Conservation (phyloP, 2,797 vertebrate species). For the Podarcis siculus region DNA sequence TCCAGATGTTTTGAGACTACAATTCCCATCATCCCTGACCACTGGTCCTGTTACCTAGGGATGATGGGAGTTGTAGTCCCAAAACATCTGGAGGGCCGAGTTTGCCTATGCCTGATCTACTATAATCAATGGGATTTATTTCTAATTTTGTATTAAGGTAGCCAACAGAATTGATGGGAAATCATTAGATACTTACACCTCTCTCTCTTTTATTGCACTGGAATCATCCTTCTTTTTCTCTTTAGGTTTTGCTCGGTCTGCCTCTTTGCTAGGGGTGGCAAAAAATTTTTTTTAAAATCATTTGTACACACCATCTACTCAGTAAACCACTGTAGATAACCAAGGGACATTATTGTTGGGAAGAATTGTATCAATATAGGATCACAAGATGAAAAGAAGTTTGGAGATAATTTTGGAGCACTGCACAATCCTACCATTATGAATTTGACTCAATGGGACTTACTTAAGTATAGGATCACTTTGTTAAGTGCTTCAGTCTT, state of each 20-base stretch:
- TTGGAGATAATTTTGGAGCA: no score
- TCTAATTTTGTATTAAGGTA: not conserved
- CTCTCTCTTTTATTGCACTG: constrained; percentile 88
- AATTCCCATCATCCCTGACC: no score
- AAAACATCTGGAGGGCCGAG: no score
- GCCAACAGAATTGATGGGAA: not conserved
- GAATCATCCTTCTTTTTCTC: constrained; percentile 89
- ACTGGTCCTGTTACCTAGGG: no score
- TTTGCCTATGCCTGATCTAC: no score
- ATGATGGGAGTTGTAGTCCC: no score
- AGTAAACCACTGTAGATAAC: not conserved
- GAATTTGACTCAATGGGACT: not conserved
- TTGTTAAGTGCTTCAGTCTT: not conserved
- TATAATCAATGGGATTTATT: not conserved
- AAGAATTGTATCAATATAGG: not conserved
- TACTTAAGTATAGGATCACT: not conserved
- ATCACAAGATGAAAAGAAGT: not conserved
- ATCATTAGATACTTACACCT: constrained; percentile 85
- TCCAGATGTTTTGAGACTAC: no score
- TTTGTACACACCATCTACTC: not conserved
- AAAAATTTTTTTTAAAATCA: constrained; percentile 19
- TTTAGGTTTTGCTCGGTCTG: constrained; percentile 85
- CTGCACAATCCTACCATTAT: not conserved
- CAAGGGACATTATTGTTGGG: not conserved
- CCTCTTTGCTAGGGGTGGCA: constrained; percentile 84